Evolutionary conservation across 2,797 vertebrate species (phyloP).

Genomic region (Merluccius polli): DNA sequence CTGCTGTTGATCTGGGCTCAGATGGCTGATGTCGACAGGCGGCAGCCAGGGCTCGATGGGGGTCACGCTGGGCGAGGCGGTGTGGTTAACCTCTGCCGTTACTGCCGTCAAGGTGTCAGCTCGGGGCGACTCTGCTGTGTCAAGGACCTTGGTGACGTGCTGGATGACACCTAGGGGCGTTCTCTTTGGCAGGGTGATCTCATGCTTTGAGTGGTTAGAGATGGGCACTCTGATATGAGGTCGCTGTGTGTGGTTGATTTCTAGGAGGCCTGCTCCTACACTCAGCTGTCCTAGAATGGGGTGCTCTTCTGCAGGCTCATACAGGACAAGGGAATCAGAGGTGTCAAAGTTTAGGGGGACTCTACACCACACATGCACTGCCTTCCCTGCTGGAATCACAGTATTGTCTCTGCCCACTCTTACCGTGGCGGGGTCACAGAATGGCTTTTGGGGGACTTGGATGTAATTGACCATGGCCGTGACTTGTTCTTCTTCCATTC

Average conservation of each 20-base stretch:
- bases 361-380: too few relatives aligned
- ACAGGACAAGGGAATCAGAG: too few relatives aligned
- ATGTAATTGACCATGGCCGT: neutral
- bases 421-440: neutral
- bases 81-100: neutral
- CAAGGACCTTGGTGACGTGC: neutral
- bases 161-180: neutral
- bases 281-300: too few relatives aligned
- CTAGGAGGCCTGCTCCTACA: too few relatives aligned
- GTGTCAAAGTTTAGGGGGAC: neutral
- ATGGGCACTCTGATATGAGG: too few relatives aligned
- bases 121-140: neutral
- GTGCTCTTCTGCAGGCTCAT: too few relatives aligned
- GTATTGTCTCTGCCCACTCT: constrained; percentile 3
- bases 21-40: constrained; percentile 1
- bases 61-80: too few relatives aligned
- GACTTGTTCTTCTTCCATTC: neutral
- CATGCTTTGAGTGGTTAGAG: too few relatives aligned
- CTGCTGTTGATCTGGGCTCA: too few relatives aligned
- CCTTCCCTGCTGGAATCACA: too few relatives aligned
- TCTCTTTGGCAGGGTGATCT: neutral
- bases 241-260: too few relatives aligned
- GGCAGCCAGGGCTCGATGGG: constrained; percentile 4
- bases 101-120: too few relatives aligned
- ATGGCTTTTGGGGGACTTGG: neutral